These are phyloP conservation scores for Brachionus calyciflorus DNA, from an alignment of 1,140 invertebrate genomes.

Conservation along the genomic window DNA sequence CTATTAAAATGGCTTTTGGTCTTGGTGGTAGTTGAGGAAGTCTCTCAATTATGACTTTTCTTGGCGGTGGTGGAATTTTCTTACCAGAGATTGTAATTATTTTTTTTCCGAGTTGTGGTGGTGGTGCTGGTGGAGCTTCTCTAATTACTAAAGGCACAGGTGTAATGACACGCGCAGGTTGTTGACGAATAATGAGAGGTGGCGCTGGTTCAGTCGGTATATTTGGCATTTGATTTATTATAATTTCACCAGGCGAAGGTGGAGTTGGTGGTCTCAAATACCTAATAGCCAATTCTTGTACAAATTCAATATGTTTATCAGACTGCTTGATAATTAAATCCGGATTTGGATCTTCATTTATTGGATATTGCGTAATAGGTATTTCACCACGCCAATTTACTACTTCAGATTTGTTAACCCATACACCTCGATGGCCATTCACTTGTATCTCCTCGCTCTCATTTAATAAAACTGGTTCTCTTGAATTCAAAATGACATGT, in stretches of 20 bases:
- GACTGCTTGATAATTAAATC: constrained; percentile 20
- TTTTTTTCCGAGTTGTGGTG: not conserved
- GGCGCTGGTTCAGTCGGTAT: not conserved
- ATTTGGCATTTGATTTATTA: not conserved
- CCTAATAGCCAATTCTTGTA: constrained; percentile 29
- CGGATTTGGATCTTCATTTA: constrained; percentile 38
- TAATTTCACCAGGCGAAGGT: not conserved
- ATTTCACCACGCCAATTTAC: not conserved
- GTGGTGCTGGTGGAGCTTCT: constrained; percentile 11
- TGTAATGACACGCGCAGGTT: constrained; percentile 7
- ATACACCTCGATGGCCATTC: no score
- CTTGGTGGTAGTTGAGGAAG: not conserved
- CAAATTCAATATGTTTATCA: not conserved
- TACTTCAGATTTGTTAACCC: no score
- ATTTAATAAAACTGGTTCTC: no score
- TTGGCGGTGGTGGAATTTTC: not conserved
- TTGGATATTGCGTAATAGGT: not conserved
- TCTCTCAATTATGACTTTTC: constrained; percentile 40
- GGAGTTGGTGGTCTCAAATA: constrained; percentile 36
- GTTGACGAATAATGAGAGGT: constrained; percentile 37
- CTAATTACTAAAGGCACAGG: constrained; percentile 18
- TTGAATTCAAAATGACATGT: no score
- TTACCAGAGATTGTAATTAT: not conserved
- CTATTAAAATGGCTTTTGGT: not conserved
- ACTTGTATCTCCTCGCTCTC: no score